phyloP scores from a whole-genome alignment of 1,140 invertebrate genomes.

The Capitella teleta region DNA sequence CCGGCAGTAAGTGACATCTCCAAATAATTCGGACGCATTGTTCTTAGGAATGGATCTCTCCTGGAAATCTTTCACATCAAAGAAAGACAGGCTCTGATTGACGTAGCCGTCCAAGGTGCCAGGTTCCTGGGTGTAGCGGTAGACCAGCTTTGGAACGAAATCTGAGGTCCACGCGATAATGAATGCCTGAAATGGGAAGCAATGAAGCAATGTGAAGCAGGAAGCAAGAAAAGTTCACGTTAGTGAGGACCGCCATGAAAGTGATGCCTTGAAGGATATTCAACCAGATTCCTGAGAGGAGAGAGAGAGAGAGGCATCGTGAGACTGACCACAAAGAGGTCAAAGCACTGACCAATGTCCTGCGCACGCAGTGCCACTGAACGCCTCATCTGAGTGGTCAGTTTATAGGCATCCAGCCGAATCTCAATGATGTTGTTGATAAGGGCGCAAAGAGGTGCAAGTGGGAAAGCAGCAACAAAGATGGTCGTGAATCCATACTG shows the following conservation, averaged over 20 bases:
- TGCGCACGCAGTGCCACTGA: constrained; percentile 76
- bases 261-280: constrained; percentile 3
- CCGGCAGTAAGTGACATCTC: constrained; percentile 51
- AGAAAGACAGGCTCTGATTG: constrained; percentile 69
- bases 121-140: constrained; percentile 49
- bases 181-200: constrained; percentile 23
- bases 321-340: neutral
- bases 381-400: constrained; percentile 61
- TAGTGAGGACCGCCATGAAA: constrained; percentile 12
- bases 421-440: constrained; percentile 76
- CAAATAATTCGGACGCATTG: constrained; percentile 34
- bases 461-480: constrained; percentile 72
- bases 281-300: constrained; percentile 7
- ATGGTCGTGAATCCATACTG: constrained; percentile 80
- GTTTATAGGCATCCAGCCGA: constrained; percentile 68
- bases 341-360: constrained; percentile 59
- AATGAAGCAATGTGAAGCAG: no score
- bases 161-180: constrained; percentile 39
- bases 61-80: constrained; percentile 60
- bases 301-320: neutral
- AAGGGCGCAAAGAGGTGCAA: constrained; percentile 55
- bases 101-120: constrained; percentile 64
- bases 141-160: constrained; percentile 35
- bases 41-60: constrained; percentile 21
- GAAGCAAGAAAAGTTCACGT: no score